phyloP scores from a whole-genome alignment of 1,140 invertebrate species.

The Ostrea edulis region DNA sequence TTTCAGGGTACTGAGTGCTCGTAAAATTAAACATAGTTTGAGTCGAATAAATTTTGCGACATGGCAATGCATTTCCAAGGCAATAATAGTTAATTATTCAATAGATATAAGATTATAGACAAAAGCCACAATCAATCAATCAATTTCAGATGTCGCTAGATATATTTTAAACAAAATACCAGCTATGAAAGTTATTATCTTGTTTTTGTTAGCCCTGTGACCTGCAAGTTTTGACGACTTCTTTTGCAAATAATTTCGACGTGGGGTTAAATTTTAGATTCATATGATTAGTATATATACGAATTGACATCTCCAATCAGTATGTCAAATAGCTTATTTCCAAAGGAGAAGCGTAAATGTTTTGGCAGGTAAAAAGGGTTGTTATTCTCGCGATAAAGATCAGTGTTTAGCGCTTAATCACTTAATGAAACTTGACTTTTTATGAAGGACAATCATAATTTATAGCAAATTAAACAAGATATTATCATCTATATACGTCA shows the following conservation, averaged over 20 bases:
- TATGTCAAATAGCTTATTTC: background rate
- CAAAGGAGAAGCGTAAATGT: background rate
- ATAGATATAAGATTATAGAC: too few relatives aligned
- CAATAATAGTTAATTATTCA: too few relatives aligned
- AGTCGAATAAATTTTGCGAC: too few relatives aligned
- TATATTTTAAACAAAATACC: too few relatives aligned
- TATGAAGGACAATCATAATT: conserved; percentile 16
- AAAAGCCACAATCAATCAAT: too few relatives aligned
- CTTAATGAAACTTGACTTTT: conserved; percentile 15
- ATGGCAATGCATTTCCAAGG: too few relatives aligned
- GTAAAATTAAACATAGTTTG: too few relatives aligned
- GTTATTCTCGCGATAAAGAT: background rate
- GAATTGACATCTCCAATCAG: conserved; percentile 10
- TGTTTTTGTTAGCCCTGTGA: too few relatives aligned
- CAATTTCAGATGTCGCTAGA: too few relatives aligned
- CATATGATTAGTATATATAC: background rate
- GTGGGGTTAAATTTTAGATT: background rate
- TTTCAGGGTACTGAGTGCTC: too few relatives aligned
- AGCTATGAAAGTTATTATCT: too few relatives aligned
- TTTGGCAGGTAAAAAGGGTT: background rate
- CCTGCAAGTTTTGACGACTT: background rate
- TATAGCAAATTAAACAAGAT: background rate
- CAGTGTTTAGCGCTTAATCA: background rate
- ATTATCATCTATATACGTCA: conserved; percentile 4
- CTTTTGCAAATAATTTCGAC: background rate